These are phyloP conservation scores for Xestobium rufovillosum DNA, from an alignment of 2,888 invertebrate species.

Conservation along the genomic window DNA sequence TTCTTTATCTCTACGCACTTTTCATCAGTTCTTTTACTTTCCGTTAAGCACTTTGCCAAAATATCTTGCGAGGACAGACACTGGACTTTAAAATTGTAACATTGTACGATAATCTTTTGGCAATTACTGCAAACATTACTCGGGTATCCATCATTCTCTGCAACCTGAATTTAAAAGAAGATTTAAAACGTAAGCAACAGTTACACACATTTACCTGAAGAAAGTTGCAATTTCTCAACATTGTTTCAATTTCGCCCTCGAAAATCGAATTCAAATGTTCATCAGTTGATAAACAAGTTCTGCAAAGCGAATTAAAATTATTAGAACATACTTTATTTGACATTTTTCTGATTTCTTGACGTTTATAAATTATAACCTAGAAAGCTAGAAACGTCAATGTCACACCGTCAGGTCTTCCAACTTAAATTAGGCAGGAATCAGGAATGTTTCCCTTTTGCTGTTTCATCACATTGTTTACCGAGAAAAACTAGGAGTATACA, in stretches of 20 bases:
- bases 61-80: constrained; percentile 27
- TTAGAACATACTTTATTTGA: no score
- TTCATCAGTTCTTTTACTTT: constrained; percentile 2
- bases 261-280: constrained; percentile 20
- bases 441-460: no score
- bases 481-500: no score
- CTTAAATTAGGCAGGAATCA: no score
- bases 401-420: no score
- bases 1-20: no score
- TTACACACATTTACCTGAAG: constrained; percentile 18
- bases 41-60: constrained; percentile 15
- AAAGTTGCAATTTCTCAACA: constrained; percentile 22
- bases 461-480: no score
- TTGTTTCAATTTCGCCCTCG: constrained; percentile 20
- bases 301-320: constrained; percentile 20
- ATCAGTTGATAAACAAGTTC: constrained; percentile 22
- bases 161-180: constrained; percentile 18
- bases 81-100: constrained; percentile 29
- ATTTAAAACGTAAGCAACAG: neutral
- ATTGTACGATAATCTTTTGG: constrained; percentile 23
- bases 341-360: no score
- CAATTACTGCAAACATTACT: constrained; percentile 28
- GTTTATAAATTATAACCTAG: no score
- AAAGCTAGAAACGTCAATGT: no score
- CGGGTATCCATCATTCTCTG: constrained; percentile 25